Conservation (phyloP, 1,140 invertebrate species). For the Calephelis virginiensis region DNA sequence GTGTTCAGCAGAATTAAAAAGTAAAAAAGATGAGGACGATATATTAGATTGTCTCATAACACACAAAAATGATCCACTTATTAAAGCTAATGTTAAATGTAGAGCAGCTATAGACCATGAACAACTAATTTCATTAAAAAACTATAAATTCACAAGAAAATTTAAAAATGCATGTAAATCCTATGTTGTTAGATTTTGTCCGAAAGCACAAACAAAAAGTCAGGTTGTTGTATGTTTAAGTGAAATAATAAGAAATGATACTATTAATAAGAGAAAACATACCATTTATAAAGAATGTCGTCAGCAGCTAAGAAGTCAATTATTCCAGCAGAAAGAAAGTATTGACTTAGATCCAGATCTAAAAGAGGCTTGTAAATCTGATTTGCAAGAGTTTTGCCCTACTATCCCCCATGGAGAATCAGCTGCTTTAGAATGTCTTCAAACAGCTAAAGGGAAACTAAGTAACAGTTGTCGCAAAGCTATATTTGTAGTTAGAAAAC, state of each 20-base stretch:
- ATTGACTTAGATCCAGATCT: conserved; percentile 91
- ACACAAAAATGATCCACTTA: conserved; percentile 92
- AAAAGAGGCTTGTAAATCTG: conserved; percentile 85
- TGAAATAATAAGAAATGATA: conserved; percentile 93
- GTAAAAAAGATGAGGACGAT: conserved; percentile 87
- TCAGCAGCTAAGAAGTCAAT: conserved; percentile 91
- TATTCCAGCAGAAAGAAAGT: conserved; percentile 93
- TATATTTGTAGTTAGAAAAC: conserved; percentile 90
- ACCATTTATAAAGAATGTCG: conserved; percentile 91
- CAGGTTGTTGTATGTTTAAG: conserved; percentile 96
- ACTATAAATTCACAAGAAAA: conserved; percentile 96
- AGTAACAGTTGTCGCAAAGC: conserved; percentile 86
- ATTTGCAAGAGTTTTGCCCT: conserved; percentile 87
- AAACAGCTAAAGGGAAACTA: conserved; percentile 84
- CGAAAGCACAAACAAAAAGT: conserved; percentile 86
- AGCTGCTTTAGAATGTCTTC: conserved; percentile 93
- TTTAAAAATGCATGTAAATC: conserved; percentile 96
- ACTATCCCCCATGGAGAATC: conserved; percentile 86
- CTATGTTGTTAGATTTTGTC: conserved; percentile 90
- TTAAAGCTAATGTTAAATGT: conserved; percentile 90
- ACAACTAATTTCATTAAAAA: conserved; percentile 94
- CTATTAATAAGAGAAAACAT: conserved; percentile 87
- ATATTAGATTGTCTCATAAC: conserved; percentile 96
- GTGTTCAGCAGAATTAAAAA: conserved; percentile 85
- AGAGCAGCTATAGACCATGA: conserved; percentile 96